Evolutionary conservation across 2,888 invertebrate genomes (phyloP), one percentile per base, ranked within the genome.

Genomic region (Drosophila tripunctata): DNA sequence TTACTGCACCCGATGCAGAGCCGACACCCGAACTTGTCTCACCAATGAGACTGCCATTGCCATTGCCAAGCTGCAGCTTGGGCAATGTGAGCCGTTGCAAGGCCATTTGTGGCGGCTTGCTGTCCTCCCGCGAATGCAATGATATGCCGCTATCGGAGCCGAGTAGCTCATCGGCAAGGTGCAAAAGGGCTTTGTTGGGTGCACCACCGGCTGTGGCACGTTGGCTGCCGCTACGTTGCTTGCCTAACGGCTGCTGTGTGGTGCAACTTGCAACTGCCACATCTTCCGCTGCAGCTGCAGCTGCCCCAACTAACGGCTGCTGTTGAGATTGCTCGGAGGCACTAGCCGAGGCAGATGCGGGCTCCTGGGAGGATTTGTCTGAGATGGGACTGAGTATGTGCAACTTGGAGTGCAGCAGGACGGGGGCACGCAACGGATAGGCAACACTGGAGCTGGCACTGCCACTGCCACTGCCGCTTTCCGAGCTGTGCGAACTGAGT

Each of bases 121-220:
- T 94, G 15, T 95, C 96, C 82, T 96, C 96, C 19, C 96, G 93
- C 1, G 96, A 96, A 88, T 96, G 96, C 78, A 97, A 94, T 5
- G 96, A 97, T 87, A 97, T 97, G 27, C 97, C 97, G 90, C 96
- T 96, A 85, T 97, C 97, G 0, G 96, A 96, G 36, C 96, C 96
- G 79, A 96, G 95, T 75, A 96, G 95, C 91, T 96, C 96, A 2
- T 95, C 94, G 77, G 91, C 88, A 65, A 91, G 69, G 30, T 90
- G 91, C 30, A 90, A 74, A 14, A 91, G 91, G 89, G 96, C 96
- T 90, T 96, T 95, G 89, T 96, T 96, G 83, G 96, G 95, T 51
- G 95, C 94, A 22, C 94, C 93, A 6, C 14, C 38, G 19, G 17
- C 27, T 2, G 52, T 41, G 7, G 22, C 31, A 4, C 71, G 72